phyloP scores from a whole-genome alignment of 2,113 vertebrate species.

The Empidonax traillii region DNA sequence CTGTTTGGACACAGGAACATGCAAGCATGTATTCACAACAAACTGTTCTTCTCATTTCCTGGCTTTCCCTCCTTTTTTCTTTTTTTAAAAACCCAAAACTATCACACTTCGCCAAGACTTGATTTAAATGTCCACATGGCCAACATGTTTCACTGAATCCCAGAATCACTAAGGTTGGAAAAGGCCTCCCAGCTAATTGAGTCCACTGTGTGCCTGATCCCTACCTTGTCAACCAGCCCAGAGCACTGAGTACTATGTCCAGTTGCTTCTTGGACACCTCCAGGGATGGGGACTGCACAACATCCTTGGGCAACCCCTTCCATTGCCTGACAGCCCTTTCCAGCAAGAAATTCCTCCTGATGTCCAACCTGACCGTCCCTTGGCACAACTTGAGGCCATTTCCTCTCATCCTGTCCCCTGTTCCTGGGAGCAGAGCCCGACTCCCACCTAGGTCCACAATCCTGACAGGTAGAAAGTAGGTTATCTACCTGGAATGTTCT shows the following conservation, averaged over 20 bases:
- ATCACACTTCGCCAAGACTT: background rate
- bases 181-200: background rate
- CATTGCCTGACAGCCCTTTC: background rate
- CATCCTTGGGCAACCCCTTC: background rate
- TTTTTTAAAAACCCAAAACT: background rate
- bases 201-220: fast-evolving
- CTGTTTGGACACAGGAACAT: fast-evolving
- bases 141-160: background rate
- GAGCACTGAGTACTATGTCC: background rate
- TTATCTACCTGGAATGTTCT: background rate
- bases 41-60: background rate
- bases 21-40: background rate
- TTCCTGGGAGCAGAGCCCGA: background rate
- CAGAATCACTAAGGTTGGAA: background rate
- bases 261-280: background rate
- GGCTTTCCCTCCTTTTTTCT: background rate
- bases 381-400: fast-evolving
- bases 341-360: fast-evolving
- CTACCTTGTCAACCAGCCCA: background rate
- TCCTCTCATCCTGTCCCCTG: fast-evolving
- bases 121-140: fast-evolving
- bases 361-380: background rate
- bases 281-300: background rate
- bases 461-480: background rate
- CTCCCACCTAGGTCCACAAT: too few relatives aligned